A percentile compares a stretch with the other conserved stretches of the same genome.
phyloP scores from a whole-genome alignment of 2,797 vertebrate genomes.

The Clarias pachynema region DNA sequence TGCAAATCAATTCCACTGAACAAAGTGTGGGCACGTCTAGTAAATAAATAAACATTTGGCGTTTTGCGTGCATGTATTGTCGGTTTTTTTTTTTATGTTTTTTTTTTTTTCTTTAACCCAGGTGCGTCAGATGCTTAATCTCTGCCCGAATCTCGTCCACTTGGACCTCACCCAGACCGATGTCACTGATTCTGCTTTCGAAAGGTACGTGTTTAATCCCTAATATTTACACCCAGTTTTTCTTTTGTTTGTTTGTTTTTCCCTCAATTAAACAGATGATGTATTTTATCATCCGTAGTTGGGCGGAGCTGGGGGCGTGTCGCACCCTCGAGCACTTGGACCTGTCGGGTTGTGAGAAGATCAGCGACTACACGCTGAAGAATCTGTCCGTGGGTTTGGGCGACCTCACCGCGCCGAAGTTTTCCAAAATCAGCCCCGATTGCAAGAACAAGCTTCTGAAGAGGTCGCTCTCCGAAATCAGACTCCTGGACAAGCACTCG shows the following conservation, averaged over 20 bases:
- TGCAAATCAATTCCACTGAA: too few relatives aligned
- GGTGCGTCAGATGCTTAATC: conserved; percentile 92
- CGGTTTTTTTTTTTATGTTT: not conserved
- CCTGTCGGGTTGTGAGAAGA: conserved; percentile 94
- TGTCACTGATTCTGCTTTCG: conserved; percentile 92
- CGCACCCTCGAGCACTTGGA: conserved; percentile 88
- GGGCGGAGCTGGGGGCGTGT: conserved; percentile 85
- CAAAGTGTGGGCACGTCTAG: too few relatives aligned
- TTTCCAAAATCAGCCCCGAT: conserved; percentile 72
- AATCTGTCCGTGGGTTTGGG: conserved; percentile 88
- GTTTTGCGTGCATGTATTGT: not conserved
- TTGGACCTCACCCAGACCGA: conserved; percentile 95
- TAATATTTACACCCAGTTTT: not conserved
- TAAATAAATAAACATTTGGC: not conserved
- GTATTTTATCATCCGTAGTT: conserved; percentile 69
- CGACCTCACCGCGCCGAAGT: conserved; percentile 69
- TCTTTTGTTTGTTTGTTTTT: not conserved
- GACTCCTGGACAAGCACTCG: conserved; percentile 70
- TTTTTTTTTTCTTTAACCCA: conserved; percentile 55
- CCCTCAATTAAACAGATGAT: not conserved
- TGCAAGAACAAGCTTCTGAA: conserved; percentile 75
- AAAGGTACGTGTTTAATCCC: conserved; percentile 77
- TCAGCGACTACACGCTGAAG: conserved; percentile 87
- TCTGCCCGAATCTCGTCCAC: conserved; percentile 90
- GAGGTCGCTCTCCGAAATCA: conserved; percentile 65